A percentile compares a stretch with the other conserved stretches of the same genome.
These are phyloP conservation scores for Colletes collaris DNA, from an alignment of 2,888 invertebrate species.

Conservation along the genomic window DNA sequence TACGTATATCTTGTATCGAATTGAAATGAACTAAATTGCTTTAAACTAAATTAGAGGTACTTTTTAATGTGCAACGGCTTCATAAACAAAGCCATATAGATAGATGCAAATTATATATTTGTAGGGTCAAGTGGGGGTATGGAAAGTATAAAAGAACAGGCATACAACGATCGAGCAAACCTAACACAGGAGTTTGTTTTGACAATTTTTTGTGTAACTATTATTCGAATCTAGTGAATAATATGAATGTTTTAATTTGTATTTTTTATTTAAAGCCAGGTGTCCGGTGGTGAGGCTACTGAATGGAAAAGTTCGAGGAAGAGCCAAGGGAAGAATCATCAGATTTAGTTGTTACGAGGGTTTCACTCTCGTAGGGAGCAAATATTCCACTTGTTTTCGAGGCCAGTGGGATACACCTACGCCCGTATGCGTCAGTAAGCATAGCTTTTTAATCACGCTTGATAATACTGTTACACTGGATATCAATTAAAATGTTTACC, in stretches of 20 bases:
- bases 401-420: conserved; percentile 89
- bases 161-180: too few species aligned
- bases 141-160: too few species aligned
- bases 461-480: conserved; percentile 22
- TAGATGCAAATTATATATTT: too few species aligned
- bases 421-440: conserved; percentile 91
- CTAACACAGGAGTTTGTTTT: too few species aligned
- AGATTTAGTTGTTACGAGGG: conserved; percentile 86
- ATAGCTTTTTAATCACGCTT: conserved; percentile 44
- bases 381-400: conserved; percentile 87
- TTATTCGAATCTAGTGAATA: too few species aligned
- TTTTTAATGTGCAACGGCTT: too few species aligned
- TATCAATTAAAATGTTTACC: conserved; percentile 7
- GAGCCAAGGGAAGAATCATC: conserved; percentile 85
- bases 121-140: too few species aligned
- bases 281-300: conserved; percentile 82
- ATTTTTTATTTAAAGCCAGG: conserved; percentile 57
- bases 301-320: conserved; percentile 84
- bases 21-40: too few species aligned
- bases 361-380: conserved; percentile 88
- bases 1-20: too few species aligned
- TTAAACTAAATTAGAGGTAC: too few species aligned
- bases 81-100: too few species aligned
- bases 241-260: not conserved
- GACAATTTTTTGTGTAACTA: too few species aligned